Percentiles rank a stretch among this genome's conserved stretches.
Conservation (phyloP, 2,888 invertebrate genomes). For the Acrocera orbiculus region DNA sequence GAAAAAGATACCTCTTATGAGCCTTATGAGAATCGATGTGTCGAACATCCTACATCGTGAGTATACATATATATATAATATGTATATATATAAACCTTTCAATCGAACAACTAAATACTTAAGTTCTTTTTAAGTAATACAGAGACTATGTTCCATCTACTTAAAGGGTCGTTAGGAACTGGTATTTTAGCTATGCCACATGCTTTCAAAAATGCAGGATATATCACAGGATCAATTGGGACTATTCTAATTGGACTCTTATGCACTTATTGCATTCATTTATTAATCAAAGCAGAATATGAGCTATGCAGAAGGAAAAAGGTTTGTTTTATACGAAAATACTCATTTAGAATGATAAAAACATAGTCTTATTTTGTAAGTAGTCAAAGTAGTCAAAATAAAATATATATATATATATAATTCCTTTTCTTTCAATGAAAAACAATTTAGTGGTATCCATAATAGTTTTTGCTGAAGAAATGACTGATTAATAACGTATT, state of each 20-base stretch:
- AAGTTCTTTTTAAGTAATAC: conserved; percentile 42
- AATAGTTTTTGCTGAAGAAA: no score
- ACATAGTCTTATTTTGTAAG: no score
- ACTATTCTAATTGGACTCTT: conserved; percentile 71
- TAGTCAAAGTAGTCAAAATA: no score
- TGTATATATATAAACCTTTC: background rate
- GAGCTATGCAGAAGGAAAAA: conserved; percentile 39
- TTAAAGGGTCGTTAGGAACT: conserved; percentile 87
- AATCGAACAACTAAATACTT: no score
- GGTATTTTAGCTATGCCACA: conserved; percentile 78
- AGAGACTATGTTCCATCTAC: conserved; percentile 73
- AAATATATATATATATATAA: no score
- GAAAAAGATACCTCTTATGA: conserved; percentile 36
- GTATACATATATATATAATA: conserved; percentile 24
- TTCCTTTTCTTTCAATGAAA: no score
- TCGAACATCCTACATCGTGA: conserved; percentile 55
- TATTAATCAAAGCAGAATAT: conserved; percentile 46
- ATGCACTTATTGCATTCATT: conserved; percentile 87
- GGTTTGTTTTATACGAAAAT: conserved; percentile 15
- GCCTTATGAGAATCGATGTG: conserved; percentile 48
- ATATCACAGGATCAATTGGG: conserved; percentile 53
- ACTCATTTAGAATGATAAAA: background rate
- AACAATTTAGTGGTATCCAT: no score
- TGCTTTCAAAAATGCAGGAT: conserved; percentile 48
- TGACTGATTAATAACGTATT: no score